Percentiles rank a stretch among this genome's conserved stretches.
phyloP scores from a whole-genome alignment of 2,113 vertebrate genomes.

The Corvus moneduloides region DNA sequence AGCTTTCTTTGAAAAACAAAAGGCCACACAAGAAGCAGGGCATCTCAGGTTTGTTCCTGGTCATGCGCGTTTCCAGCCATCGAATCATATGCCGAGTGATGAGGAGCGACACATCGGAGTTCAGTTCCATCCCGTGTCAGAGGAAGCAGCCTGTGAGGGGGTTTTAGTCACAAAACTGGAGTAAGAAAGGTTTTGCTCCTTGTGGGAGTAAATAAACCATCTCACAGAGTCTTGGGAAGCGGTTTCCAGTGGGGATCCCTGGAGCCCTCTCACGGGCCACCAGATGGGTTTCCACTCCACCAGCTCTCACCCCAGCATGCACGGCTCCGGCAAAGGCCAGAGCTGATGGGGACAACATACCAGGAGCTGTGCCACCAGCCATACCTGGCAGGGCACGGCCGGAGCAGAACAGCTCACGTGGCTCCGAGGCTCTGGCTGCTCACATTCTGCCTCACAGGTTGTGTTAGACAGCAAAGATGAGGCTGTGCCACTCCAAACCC shows the following conservation, averaged over 20 bases:
- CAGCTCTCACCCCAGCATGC: not conserved
- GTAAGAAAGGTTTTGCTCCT: not conserved
- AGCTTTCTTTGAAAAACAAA: not conserved
- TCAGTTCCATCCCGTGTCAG: not conserved
- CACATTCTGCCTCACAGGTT: fast-evolving
- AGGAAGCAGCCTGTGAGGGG: not conserved
- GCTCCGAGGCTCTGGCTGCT: not conserved
- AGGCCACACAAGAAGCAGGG: not conserved
- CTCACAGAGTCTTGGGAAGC: not conserved
- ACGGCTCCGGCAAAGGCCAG: not conserved
- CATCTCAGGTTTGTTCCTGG: not conserved
- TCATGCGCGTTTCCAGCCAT: fast-evolving
- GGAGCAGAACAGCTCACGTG: not conserved
- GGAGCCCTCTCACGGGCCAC: not conserved
- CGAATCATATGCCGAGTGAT: not conserved
- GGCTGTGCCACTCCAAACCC: not conserved
- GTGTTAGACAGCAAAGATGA: fast-evolving
- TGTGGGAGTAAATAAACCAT: not conserved
- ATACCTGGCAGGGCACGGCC: not conserved
- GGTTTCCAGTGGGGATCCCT: not conserved
- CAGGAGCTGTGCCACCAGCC: not conserved
- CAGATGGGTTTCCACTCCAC: not conserved
- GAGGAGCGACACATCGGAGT: not conserved
- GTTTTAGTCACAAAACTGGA: not conserved
- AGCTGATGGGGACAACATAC: fast-evolving